Evolutionary conservation across 2,888 invertebrate genomes (phyloP).

Genomic region (Acholoe squamosa): DNA sequence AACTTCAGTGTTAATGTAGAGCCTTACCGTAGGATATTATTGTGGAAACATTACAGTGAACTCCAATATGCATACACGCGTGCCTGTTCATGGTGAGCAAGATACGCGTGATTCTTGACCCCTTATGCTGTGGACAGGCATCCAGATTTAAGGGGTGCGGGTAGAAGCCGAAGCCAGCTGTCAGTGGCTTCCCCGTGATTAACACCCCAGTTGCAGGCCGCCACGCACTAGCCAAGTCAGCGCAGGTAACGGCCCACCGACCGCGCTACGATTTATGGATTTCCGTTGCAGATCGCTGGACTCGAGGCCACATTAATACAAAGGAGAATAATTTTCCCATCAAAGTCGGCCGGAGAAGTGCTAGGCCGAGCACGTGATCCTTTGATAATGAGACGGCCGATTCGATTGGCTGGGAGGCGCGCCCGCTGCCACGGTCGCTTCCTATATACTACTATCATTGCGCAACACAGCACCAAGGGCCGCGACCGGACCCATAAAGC

Average conservation of each 20-base stretch:
- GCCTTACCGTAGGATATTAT: too few species aligned
- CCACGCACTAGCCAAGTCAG: background rate
- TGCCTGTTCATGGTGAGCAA: background rate
- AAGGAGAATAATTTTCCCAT: conserved; percentile 55
- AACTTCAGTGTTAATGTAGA: too few species aligned
- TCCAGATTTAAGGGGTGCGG: background rate
- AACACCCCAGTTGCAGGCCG: background rate
- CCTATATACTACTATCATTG: conserved; percentile 46
- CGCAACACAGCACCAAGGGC: conserved; percentile 8
- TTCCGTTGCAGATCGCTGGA: conserved; percentile 53
- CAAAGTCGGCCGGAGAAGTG: conserved; percentile 39
- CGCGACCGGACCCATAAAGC: conserved; percentile 41
- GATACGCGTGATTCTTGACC: background rate
- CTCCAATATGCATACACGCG: too few species aligned
- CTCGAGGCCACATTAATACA: conserved; percentile 43
- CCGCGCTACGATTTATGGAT: conserved; percentile 24
- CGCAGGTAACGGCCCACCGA: conserved; percentile 22
- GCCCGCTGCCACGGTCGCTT: background rate
- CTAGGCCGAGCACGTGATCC: conserved; percentile 45
- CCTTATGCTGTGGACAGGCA: background rate
- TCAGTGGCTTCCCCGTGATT: conserved; percentile 23
- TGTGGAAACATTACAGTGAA: too few species aligned
- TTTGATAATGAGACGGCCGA: conserved; percentile 50
- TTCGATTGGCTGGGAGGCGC: conserved; percentile 34
- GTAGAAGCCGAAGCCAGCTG: conserved; percentile 9